Evolutionary conservation across 2,113 vertebrate species (phyloP).

Genomic region (Anarrhichthys ocellatus): DNA sequence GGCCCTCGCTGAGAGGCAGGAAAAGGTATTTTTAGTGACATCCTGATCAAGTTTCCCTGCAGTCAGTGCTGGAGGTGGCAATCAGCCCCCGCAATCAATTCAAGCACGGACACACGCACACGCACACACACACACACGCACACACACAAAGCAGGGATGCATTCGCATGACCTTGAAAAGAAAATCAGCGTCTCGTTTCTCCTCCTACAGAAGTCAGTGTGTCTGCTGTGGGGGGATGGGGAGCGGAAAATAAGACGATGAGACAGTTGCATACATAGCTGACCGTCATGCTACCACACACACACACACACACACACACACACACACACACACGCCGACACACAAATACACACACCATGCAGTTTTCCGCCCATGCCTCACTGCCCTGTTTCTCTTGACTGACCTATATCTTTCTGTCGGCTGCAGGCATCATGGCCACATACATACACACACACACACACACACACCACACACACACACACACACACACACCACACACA

Average conservation of each 20-base stretch:
- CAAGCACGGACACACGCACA: constrained; percentile 14
- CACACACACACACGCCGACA: not conserved
- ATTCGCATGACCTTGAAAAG: constrained; percentile 36
- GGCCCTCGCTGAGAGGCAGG: constrained; percentile 60
- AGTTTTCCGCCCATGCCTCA: constrained; percentile 10
- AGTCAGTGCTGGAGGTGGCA: constrained; percentile 48
- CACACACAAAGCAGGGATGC: constrained; percentile 16
- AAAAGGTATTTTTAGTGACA: constrained; percentile 77
- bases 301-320: constrained; percentile 2
- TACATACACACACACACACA: constrained; percentile 27
- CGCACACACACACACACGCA: constrained; percentile 15
- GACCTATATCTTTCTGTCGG: constrained; percentile 73
- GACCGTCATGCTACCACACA: constrained; percentile 4
- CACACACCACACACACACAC: constrained; percentile 35
- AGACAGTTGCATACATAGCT: constrained; percentile 39
- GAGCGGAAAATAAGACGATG: constrained; percentile 45
- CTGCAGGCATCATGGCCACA: constrained; percentile 28
- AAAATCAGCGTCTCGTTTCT: constrained; percentile 22
- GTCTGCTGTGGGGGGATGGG: constrained; percentile 24
- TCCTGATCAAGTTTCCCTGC: constrained; percentile 70
- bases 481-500: constrained; percentile 36
- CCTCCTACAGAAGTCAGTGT: constrained; percentile 5
- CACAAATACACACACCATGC: constrained; percentile 14
- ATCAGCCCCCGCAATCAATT: constrained; percentile 55
- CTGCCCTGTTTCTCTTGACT: constrained; percentile 52